Conservation (phyloP, 2,888 invertebrate species). For the Leptura quadrifasciata region DNA sequence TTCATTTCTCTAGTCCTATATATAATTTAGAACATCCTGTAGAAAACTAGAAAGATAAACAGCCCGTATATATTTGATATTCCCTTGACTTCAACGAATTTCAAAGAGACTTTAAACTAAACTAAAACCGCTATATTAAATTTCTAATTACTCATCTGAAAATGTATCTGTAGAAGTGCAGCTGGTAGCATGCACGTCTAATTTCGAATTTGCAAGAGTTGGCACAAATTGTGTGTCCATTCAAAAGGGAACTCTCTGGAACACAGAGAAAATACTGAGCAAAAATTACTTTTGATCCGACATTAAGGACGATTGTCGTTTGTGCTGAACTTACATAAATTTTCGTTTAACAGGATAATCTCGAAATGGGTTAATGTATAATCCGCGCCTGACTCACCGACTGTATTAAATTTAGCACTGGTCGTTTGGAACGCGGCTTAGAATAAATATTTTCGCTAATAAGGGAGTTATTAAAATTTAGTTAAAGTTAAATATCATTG, state of each 20-base stretch:
- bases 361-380: no score
- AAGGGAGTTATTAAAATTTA: no score
- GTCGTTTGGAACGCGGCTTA: no score
- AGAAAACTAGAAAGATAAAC: slow-evolving; percentile 10
- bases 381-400: no score
- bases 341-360: no score
- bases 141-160: slow-evolving; percentile 35
- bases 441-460: no score
- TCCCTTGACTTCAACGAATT: background rate
- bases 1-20: background rate
- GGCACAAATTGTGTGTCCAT: slow-evolving; percentile 31
- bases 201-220: slow-evolving; percentile 40
- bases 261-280: slow-evolving; percentile 18
- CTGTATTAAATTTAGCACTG: no score
- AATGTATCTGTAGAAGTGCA: slow-evolving; percentile 29
- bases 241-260: slow-evolving; percentile 14
- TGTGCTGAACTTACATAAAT: background rate
- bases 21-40: background rate
- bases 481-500: no score
- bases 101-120: slow-evolving; percentile 25
- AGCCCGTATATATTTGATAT: slow-evolving; percentile 1
- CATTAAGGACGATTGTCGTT: slow-evolving; percentile 9
- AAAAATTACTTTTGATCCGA: slow-evolving; percentile 12
- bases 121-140: slow-evolving; percentile 38
- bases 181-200: slow-evolving; percentile 26